Conservation (phyloP, 1,140 invertebrate genomes). For the Euura lappo region DNA sequence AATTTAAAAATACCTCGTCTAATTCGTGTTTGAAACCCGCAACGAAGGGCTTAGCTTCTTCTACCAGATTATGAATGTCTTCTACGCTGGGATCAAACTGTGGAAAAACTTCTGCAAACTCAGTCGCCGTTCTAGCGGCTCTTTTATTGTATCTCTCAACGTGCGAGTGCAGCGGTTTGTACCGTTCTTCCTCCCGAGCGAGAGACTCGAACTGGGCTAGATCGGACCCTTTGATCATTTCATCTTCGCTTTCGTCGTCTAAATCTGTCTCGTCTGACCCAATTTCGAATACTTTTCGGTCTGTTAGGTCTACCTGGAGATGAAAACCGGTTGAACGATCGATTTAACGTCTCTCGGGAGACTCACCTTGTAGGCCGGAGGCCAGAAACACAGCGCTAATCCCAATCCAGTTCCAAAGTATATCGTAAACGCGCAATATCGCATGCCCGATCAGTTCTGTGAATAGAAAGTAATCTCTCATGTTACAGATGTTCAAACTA, state of each 20-base stretch:
- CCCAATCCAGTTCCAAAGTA: slow-evolving; percentile 14
- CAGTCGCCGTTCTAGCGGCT: slow-evolving; percentile 9
- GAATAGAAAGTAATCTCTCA: background rate
- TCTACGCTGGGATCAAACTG: slow-evolving; percentile 22
- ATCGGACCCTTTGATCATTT: slow-evolving; percentile 43
- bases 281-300: slow-evolving; percentile 39
- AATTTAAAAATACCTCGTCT: slow-evolving; percentile 24
- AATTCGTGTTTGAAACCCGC: slow-evolving; percentile 41
- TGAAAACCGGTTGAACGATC: background rate
- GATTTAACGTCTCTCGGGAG: background rate
- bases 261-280: slow-evolving; percentile 38
- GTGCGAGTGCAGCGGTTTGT: slow-evolving; percentile 42
- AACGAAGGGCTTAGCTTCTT: slow-evolving; percentile 34
- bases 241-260: slow-evolving; percentile 41
- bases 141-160: slow-evolving; percentile 41
- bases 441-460: slow-evolving; percentile 24
- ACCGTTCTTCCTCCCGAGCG: slow-evolving; percentile 35
- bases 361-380: slow-evolving; percentile 34
- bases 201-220: slow-evolving; percentile 30
- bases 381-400: slow-evolving; percentile 17
- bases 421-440: slow-evolving; percentile 17
- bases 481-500: slow-evolving; percentile 44
- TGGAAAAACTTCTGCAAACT: background rate
- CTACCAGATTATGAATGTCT: slow-evolving; percentile 24
- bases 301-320: slow-evolving; percentile 32